Base-by-base conservation (phyloP, 2,888 invertebrate species). In the Ichneumoninae sp. region DNA sequence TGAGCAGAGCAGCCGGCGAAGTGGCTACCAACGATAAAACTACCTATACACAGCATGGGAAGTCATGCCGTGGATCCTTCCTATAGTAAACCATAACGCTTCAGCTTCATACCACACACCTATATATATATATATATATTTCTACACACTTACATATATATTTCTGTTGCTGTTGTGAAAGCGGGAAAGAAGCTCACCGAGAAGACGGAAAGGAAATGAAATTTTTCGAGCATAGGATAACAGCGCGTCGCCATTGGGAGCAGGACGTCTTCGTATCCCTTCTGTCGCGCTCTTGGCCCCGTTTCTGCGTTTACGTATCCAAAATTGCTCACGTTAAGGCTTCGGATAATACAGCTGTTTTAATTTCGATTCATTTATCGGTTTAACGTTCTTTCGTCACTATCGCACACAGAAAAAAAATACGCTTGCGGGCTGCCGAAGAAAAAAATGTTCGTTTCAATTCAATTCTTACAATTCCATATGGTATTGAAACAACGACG, bases 11-110 rank as follows among this genome's bases (percentile, higher is more conserved):
- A 81, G 77, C 73, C 81, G 84, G 81, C 54, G 81, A 81, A 78
- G 84, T 84, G 84, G 69, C 77, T 70, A 81, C 76, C 84, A 65
- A 73, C 84, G 84, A 84, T 84, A 84, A 84, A 84, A 81, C 73
- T 69, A 74, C 75, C 63, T 76, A 66, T 66, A 70, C 69, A 66
- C 54, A 63, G 74, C 71, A 66, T 80, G 71, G 50, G 50, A 79
- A 79, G 79, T 66, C 79, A 80, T 26, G 66, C 65, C 30, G 44
- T 47, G 66, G 65, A 73, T 73, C 52, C 73, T 66, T 73, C 30
- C 47, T 47, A 77, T 16, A 69, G 54, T 57, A 73, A 50, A 60
- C 70, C 57, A 78, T 73, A 77, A 71, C n/a, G 82, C 71, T 77
- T 47, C 50, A 50, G 74, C 63, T 82, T 47, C 71, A 66, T 19